phyloP scores from a whole-genome alignment of 2,797 vertebrate genomes.

The Orestias chungarensis region DNA sequence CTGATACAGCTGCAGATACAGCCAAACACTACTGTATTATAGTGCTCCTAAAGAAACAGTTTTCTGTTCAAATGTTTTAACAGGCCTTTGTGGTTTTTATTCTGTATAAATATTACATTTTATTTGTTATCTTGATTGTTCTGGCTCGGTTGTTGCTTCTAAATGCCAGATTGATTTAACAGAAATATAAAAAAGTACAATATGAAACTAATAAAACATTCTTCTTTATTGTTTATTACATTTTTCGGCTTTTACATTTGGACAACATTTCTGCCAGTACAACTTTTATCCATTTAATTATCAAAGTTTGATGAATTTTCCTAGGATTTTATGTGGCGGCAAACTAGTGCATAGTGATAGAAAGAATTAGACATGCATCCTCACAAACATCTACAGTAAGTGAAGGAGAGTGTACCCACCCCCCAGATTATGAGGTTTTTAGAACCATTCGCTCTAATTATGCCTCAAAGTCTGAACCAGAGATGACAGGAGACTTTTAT shows the following conservation, averaged over 20 bases:
- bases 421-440: too few species aligned
- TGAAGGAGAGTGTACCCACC: too few species aligned
- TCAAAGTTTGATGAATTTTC: neutral
- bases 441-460: too few species aligned
- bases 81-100: neutral
- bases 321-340: too few species aligned
- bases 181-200: neutral
- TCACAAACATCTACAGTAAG: too few species aligned
- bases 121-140: neutral
- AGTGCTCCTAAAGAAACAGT: conserved; percentile 45
- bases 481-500: too few species aligned
- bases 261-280: too few species aligned
- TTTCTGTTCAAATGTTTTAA: conserved; percentile 23
- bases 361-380: too few species aligned
- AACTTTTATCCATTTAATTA: neutral
- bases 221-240: neutral
- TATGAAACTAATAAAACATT: neutral
- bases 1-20: conserved; percentile 14
- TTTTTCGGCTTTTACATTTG: neutral
- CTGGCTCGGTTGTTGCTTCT: neutral
- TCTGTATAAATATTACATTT: neutral
- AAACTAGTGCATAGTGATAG: too few species aligned
- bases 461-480: too few species aligned
- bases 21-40: conserved; percentile 41
- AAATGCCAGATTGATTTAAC: neutral